Base-by-base conservation (phyloP, 1,140 invertebrate species). In the Zelostemma sp. region DNA sequence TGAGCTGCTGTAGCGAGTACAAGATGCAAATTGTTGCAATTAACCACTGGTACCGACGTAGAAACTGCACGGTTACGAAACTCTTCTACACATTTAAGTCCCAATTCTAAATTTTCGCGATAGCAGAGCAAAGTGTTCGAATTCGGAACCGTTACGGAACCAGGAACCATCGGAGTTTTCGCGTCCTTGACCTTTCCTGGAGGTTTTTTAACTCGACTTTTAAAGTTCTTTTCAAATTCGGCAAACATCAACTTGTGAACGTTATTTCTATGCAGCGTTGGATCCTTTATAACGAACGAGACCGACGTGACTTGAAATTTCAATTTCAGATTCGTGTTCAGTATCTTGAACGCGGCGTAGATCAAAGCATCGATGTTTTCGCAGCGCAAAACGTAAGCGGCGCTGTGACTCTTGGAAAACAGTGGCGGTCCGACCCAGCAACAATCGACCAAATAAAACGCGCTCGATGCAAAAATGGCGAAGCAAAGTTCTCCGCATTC, bases 341-440 rank as follows among this genome's bases (percentile, higher is more conserved):
- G 45, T 11, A 84, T 84, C 38, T 81, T 85, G 0, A 72, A 73
- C 0, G 85, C 15, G 0, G 59, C 74, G 31, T 85, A 86, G 0
- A 82, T 19, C 0, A 84, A 14, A 6, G 63, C 57, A 17, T 67
- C 65, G 0, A 79, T 58, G 57, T 83, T 81, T 35, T 56, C 72
- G 57, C 83, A 85, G 6, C 83, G 72, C 1, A 86, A 68, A 3
- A 75, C 73, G 17, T 85, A 85, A 19, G 79, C 71, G 0, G 83
- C 80, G 0, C 81, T 79, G 15, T 64, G 73, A 35, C 82, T 71
- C 12, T 63, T 76, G 0, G 57, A 3, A 50, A 85, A 85, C 1
- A 85, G 19, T 0, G 84, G 84, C 35, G 79, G 77, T 1, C 83
- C 83, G 5, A 76, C 76, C 74, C 77, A 79, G 6, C 78, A 75